Evolutionary conservation across 2,797 vertebrate genomes (phyloP).

Genomic region (Synaphobranchus kaupii): DNA sequence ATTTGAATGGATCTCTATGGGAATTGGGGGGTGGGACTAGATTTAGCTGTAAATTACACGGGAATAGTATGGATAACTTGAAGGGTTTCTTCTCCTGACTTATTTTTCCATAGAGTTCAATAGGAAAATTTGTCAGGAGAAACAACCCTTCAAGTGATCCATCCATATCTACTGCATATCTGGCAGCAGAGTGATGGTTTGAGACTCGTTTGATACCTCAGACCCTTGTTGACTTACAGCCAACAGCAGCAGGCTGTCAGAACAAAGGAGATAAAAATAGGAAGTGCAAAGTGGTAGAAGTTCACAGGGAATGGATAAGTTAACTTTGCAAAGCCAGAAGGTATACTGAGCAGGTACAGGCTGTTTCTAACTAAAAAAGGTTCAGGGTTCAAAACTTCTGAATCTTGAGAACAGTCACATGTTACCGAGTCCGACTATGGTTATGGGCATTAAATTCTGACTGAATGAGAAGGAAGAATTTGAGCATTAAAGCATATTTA

Average conservation of each 20-base stretch:
- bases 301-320: conserved; percentile 40
- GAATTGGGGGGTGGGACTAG: no score
- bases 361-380: conserved; percentile 35
- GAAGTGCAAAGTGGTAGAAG: conserved; percentile 38
- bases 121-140: no score
- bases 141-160: no score
- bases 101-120: no score
- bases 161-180: no score
- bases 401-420: neutral
- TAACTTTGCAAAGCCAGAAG: conserved; percentile 34
- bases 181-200: no score
- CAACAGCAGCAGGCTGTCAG: neutral
- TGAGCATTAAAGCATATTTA: neutral
- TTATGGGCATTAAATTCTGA: neutral
- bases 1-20: no score
- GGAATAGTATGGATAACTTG: no score
- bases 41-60: no score
- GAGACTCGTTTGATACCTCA: no score
- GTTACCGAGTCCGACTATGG: neutral
- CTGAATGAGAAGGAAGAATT: neutral
- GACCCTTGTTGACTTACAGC: no score
- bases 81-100: no score
- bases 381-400: conserved; percentile 34
- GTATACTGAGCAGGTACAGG: neutral
- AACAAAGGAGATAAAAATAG: conserved; percentile 13